Percentiles rank a stretch among this genome's conserved stretches.
phyloP scores from a whole-genome alignment of 2,113 vertebrate genomes.

The Chiloscyllium plagiosum region DNA sequence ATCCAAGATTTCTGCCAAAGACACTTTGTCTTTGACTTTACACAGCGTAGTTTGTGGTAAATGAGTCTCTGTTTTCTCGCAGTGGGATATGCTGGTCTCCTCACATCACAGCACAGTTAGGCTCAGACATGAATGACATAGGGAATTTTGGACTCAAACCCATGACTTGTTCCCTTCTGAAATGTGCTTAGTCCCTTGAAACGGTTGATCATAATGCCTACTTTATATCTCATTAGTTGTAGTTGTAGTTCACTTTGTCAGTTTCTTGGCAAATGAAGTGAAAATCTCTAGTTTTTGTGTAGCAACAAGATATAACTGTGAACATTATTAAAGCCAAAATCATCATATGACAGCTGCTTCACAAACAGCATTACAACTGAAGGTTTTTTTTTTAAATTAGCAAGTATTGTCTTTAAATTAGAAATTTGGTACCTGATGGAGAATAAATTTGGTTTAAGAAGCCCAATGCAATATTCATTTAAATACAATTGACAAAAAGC shows the following conservation, averaged over 20 bases:
- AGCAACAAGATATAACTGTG: not conserved
- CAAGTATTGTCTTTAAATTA: not conserved
- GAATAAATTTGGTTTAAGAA: not conserved
- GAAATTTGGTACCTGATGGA: not conserved
- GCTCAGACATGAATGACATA: not conserved
- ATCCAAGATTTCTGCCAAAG: not conserved
- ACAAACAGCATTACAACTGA: not conserved
- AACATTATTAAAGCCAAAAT: not conserved
- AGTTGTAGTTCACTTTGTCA: not conserved
- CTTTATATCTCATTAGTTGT: not conserved
- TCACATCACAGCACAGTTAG: not conserved
- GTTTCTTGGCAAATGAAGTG: not conserved
- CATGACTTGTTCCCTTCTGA: not conserved
- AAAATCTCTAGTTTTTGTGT: not conserved
- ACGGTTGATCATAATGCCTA: not conserved
- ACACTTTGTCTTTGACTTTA: not conserved
- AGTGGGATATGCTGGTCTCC: not conserved
- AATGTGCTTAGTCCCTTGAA: not conserved
- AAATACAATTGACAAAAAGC: not conserved
- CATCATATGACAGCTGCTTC: not conserved
- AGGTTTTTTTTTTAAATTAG: not conserved
- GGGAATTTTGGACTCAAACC: not conserved
- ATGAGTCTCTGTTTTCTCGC: not conserved
- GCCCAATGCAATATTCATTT: not conserved
- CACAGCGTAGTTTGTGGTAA: not conserved